Evolutionary conservation across 53 echinoderm and acorn worm species (phyloP), one percentile per base, ranked within the genome.

Genomic region (Luidia sarsii): DNA sequence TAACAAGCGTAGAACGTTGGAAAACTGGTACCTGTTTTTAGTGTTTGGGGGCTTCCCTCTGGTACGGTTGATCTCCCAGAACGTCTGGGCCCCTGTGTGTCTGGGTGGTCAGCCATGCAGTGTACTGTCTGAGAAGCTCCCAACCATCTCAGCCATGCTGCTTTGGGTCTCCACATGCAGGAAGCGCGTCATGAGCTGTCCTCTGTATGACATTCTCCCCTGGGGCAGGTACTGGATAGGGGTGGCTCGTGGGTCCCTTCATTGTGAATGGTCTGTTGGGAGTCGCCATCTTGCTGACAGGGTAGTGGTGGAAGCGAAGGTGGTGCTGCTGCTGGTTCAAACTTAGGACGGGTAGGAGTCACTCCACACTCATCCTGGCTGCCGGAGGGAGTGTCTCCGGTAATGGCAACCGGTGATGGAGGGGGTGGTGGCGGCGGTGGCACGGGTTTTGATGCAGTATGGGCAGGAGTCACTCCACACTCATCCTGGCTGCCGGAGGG

Each of bases 11-110:
- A 62, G 32, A 63, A 63, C 64, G 33, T 62, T 62, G 21, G 62
- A 62, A 62, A 62, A 62, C 34, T 62, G 62, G 34, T 28, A 30
- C 62, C 62, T 62, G 16, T n/a, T 62, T 33, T n/a, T n/a, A n/a
- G n/a, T 62, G 16, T n/a, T 62, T 33, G 62, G 62, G 13, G 34
- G 62, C n/a, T 31, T 62, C 0, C 62, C 62, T 33, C 33, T 33
- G n/a, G n/a, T n/a, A n/a, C n/a, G 5, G 35, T 62, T 18, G 62
- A 32, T 2, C 62, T 31, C 19, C 16, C 33, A 18, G 62, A 62
- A 33, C 62, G 62, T 62, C 62, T 62, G 62, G 34, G 32, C 16
- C 4, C 18, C 62, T 33, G 8, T 30, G 15, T n/a, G n/a, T n/a
- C n/a, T n/a, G n/a, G n/a, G n/a, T n/a, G n/a, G n/a, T n/a, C n/a